Percentiles rank a stretch among this genome's conserved stretches.
Conservation (phyloP, 2,113 vertebrate genomes). For the Anoplopoma fimbria region DNA sequence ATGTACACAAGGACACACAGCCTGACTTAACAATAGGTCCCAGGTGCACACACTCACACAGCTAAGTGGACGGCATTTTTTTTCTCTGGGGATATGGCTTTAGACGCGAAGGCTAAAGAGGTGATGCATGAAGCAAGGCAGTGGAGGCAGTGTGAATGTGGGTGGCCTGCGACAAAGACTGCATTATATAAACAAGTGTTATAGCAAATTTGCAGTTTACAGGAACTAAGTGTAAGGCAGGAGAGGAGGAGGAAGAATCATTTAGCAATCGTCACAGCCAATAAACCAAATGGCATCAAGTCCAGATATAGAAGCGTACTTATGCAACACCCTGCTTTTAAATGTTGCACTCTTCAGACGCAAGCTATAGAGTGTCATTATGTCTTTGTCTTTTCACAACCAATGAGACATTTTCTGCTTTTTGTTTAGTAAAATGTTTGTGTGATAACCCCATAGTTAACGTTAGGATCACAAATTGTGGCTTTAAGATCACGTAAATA, state of each 20-base stretch:
- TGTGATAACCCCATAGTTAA: too few species aligned
- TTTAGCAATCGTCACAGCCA: constrained; percentile 50
- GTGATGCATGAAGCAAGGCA: constrained; percentile 68
- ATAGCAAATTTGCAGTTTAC: constrained; percentile 59
- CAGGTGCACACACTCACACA: constrained; percentile 37
- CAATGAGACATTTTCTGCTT: background rate
- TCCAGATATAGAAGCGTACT: constrained; percentile 48
- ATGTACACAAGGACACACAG: constrained; percentile 33
- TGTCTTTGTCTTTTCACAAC: background rate
- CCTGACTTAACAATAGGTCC: constrained; percentile 26
- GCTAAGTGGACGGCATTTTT: constrained; percentile 51
- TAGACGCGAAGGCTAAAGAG: constrained; percentile 60
- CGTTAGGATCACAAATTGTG: background rate
- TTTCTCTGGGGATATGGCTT: constrained; percentile 57
- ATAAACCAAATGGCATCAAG: constrained; percentile 50
- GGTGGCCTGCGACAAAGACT: constrained; percentile 64
- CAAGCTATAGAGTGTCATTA: background rate
- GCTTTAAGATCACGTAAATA: background rate
- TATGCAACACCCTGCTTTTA: constrained; percentile 34
- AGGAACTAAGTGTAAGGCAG: constrained; percentile 49
- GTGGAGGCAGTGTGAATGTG: constrained; percentile 69
- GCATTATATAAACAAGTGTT: constrained; percentile 73
- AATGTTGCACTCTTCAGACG: constrained; percentile 1
- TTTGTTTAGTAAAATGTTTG: background rate
- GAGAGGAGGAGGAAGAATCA: constrained; percentile 40